A percentile compares a stretch with the other conserved stretches of the same genome.
Evolutionary conservation across 2,888 invertebrate species (phyloP).

Genomic region (Drosophila birchii): DNA sequence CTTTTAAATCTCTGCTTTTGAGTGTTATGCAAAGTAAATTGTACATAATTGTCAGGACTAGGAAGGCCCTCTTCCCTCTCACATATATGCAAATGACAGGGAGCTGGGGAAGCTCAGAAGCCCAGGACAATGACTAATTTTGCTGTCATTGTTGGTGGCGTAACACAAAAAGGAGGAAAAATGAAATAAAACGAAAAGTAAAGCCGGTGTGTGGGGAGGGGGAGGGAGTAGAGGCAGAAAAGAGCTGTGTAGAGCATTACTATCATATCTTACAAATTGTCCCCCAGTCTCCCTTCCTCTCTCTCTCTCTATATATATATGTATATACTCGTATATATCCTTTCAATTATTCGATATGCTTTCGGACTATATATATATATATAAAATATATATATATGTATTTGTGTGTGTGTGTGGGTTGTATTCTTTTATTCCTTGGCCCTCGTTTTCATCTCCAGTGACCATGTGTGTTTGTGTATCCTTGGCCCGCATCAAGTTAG

Average conservation of each 20-base stretch:
- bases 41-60: constrained; percentile 74
- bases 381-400: neutral
- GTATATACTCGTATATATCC: constrained; percentile 59
- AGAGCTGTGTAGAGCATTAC: constrained; percentile 67
- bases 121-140: constrained; percentile 71
- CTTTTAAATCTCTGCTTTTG: constrained; percentile 52
- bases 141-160: constrained; percentile 63
- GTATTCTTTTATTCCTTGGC: constrained; percentile 40
- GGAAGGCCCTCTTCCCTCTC: constrained; percentile 20
- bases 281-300: constrained; percentile 4
- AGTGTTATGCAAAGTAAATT: constrained; percentile 79
- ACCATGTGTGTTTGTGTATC: constrained; percentile 45
- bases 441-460: constrained; percentile 67
- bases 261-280: constrained; percentile 78
- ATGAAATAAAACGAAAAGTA: constrained; percentile 15
- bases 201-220: neutral
- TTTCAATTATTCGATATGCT: constrained; percentile 78
- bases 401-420: constrained; percentile 30
- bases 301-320: neutral
- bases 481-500: constrained; percentile 49
- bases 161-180: constrained; percentile 24
- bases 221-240: constrained; percentile 2
- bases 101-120: constrained; percentile 14
- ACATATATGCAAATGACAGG: constrained; percentile 45
- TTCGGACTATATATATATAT: constrained; percentile 5